Evolutionary conservation across 2,113 vertebrate species (phyloP).

Genomic region (Platichthys stellatus): DNA sequence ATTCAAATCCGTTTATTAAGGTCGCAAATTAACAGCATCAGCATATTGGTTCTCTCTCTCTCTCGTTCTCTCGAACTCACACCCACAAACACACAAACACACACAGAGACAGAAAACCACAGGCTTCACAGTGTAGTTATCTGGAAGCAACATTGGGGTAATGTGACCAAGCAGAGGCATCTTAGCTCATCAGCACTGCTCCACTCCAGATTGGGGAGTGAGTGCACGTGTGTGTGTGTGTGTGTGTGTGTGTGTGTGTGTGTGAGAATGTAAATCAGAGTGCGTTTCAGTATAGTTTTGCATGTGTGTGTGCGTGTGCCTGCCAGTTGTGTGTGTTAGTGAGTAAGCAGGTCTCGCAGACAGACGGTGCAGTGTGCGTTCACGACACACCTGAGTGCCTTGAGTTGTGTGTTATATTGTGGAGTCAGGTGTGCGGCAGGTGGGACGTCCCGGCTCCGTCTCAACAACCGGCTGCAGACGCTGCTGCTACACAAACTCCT

Average conservation of each 20-base stretch:
- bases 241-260: conserved; percentile 31
- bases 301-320: conserved; percentile 22
- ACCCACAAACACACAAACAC: conserved; percentile 23
- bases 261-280: conserved; percentile 70
- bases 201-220: conserved; percentile 77
- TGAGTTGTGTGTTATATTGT: conserved; percentile 65
- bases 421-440: conserved; percentile 61
- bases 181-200: conserved; percentile 87
- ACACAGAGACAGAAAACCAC: conserved; percentile 63
- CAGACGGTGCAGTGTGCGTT: conserved; percentile 66
- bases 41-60: not conserved
- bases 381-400: conserved; percentile 78
- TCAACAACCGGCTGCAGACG: conserved; percentile 34
- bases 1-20: conserved; percentile 37
- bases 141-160: conserved; percentile 93
- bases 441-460: conserved; percentile 63
- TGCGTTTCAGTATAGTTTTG: conserved; percentile 49
- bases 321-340: conserved; percentile 27
- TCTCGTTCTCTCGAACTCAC: not conserved
- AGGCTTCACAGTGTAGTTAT: conserved; percentile 85
- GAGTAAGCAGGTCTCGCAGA: conserved; percentile 69
- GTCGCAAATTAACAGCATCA: not conserved
- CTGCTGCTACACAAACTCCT: conserved; percentile 1
- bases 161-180: conserved; percentile 89
- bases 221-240: conserved; percentile 51